A percentile compares a stretch with the other conserved stretches of the same genome.
These are phyloP conservation scores for Fabriciana adippe DNA, from an alignment of 2,888 invertebrate genomes.

Conservation along the genomic window DNA sequence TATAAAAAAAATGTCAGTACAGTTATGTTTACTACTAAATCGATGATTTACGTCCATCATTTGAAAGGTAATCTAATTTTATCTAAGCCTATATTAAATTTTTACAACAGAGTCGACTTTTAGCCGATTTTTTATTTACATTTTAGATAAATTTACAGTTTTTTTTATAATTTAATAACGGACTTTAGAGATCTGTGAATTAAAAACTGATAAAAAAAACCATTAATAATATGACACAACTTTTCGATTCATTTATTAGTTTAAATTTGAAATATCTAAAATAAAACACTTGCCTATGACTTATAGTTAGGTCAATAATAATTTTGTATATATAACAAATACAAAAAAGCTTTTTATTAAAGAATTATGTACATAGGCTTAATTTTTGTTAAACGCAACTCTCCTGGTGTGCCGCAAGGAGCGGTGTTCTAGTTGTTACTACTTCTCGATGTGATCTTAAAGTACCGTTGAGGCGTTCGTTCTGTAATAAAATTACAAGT, in stretches of 20 bases:
- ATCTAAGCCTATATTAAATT: constrained; percentile 19
- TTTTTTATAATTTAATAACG: neutral
- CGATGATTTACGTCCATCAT: constrained; percentile 12
- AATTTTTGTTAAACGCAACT: constrained; percentile 82
- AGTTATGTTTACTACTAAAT: constrained; percentile 9
- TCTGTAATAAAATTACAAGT: constrained; percentile 52
- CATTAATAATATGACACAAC: neutral
- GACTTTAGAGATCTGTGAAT: constrained; percentile 1
- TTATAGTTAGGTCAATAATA: neutral
- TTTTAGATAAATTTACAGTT: neutral
- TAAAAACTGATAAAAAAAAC: neutral
- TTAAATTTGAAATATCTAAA: constrained; percentile 11
- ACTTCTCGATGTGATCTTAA: constrained; percentile 78
- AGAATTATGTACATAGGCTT: constrained; percentile 17
- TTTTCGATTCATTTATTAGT: constrained; percentile 10
- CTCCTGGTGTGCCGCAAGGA: constrained; percentile 85
- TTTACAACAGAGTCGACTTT: constrained; percentile 24
- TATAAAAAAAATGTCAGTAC: neutral
- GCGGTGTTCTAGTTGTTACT: constrained; percentile 86
- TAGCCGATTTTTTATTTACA: constrained; percentile 26
- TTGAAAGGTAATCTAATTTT: constrained; percentile 19
- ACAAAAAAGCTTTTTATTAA: neutral
- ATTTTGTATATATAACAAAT: neutral
- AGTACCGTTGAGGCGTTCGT: constrained; percentile 64
- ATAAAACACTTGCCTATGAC: too few relatives aligned